phyloP scores from a whole-genome alignment of 2,113 vertebrate genomes.

The Pachycephala philippinensis region DNA sequence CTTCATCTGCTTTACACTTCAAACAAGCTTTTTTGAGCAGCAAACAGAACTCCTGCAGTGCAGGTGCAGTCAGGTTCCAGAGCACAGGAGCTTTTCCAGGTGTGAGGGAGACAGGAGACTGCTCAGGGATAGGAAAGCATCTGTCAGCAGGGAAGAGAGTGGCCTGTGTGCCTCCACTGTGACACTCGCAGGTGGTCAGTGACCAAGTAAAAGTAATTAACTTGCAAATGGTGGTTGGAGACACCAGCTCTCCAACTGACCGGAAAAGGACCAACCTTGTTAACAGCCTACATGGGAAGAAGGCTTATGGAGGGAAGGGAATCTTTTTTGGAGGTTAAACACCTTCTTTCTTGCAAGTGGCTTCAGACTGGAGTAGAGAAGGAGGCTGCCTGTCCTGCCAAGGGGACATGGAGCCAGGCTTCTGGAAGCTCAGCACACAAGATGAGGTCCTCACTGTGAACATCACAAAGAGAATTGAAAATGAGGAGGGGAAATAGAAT shows the following conservation, averaged over 20 bases:
- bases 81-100: neutral
- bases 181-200: neutral
- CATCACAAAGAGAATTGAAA: neutral
- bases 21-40: constrained; percentile 14
- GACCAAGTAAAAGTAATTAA: neutral
- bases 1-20: constrained; percentile 19
- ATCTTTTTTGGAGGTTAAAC: neutral
- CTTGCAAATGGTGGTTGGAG: neutral
- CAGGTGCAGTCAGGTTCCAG: neutral
- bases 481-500: neutral
- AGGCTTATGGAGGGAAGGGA: neutral
- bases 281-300: neutral
- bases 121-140: neutral
- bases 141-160: neutral
- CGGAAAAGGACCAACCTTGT: neutral
- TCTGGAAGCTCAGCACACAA: neutral
- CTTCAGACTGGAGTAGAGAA: neutral
- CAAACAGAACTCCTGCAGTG: neutral
- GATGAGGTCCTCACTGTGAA: accelerated
- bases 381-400: neutral
- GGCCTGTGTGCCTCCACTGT: neutral
- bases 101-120: neutral
- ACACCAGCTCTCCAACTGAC: neutral
- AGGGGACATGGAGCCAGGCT: neutral
- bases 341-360: neutral